Base-by-base conservation (phyloP, 2,888 invertebrate species). In the Girardia tigrina region DNA sequence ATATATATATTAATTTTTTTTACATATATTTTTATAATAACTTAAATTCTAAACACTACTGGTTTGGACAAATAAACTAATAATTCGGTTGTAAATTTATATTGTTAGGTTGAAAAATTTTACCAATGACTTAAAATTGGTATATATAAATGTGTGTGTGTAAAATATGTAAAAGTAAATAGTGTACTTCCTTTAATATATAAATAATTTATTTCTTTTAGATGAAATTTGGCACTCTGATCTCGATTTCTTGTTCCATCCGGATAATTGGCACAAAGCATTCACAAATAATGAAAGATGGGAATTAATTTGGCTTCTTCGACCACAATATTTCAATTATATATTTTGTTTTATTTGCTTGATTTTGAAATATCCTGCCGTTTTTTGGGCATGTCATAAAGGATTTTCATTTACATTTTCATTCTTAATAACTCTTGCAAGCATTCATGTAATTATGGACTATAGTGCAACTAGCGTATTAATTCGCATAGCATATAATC, bases 391-490 rank as follows among this genome's bases (percentile, higher is more conserved):
- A 2, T 29, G 29, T 36, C 73, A 72, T n/a, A 29, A 42, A 26
- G 73, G 73, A 2, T 72, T 72, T 26, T 26, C 73, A 29, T 72
- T 72, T 26, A 29, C 36, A 26, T 72, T 72, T 26, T 72, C 73
- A 2, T 26, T 72, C 16, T 12, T 72, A n/a, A 23, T 72, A n/a
- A 28, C 36, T 8, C 73, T 72, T 26, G 26, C 26, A 29, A 29
- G 36, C 23, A 2, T 29, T 26, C 73, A 72, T 36, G 29, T 72
- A 2, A 29, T 72, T 26, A 72, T 72, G 23, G 73, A 72, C 20
- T 26, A 29, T 36, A 23, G 29, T 8, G 29, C 73, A 2, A 42
- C 36, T 29, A 20, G 73, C 26, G 73, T 72, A 26, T n/a, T 72
- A n/a, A 29, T 28, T 36, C 29, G 36, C 8, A n/a, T 72, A 2